phyloP scores from a whole-genome alignment of 2,113 vertebrate species.

The Hipposideros armiger region DNA sequence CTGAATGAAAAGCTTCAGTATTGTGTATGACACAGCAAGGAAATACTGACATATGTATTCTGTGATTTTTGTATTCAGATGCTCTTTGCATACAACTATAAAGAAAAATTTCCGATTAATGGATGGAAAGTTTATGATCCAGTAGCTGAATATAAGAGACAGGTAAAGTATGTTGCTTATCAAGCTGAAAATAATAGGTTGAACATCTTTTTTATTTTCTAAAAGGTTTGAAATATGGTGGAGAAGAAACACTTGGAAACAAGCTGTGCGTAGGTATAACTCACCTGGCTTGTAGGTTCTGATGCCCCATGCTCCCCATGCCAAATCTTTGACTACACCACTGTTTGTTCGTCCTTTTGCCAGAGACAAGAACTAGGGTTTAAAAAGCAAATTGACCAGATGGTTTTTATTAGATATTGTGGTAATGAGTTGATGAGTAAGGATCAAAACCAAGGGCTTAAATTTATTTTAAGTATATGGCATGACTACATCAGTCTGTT shows the following conservation, averaged over 20 bases:
- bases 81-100: conserved; percentile 95
- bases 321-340: neutral
- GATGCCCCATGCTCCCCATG: neutral
- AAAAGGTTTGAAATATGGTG: neutral
- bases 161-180: conserved; percentile 87
- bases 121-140: conserved; percentile 99
- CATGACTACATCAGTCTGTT: neutral
- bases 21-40: neutral
- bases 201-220: conserved; percentile 44
- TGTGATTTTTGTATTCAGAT: conserved; percentile 87
- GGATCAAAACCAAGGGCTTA: neutral
- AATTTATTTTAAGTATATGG: neutral
- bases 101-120: conserved; percentile 94
- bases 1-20: conserved; percentile 47
- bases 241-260: neutral
- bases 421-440: conserved; percentile 8
- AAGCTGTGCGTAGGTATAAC: neutral
- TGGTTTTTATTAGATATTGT: conserved; percentile 38
- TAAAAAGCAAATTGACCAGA: neutral
- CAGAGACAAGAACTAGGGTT: neutral
- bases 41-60: conserved; percentile 38
- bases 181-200: neutral
- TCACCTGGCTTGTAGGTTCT: neutral
- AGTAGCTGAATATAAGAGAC: conserved; percentile 94
- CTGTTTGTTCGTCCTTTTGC: neutral